Evolutionary conservation across 2,797 vertebrate species (phyloP).

Genomic region (Apogon talboti): DNA sequence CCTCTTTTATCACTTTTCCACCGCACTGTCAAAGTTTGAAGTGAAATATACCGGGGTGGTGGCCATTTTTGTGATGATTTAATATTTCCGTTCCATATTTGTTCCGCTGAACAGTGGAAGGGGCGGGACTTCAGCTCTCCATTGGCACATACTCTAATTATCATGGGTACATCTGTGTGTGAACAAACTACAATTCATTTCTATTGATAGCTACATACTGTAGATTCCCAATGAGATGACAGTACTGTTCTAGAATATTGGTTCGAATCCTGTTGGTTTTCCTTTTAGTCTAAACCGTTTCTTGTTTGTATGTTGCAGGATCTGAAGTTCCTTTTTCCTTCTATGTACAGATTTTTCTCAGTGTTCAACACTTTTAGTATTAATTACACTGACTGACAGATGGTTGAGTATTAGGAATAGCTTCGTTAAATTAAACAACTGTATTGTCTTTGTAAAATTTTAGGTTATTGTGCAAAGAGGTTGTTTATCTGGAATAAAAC

Average conservation of each 20-base stretch:
- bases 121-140: no score
- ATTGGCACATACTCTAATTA: background rate
- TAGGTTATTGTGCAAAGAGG: no score
- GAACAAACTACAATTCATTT: conserved; percentile 1
- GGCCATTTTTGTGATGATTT: no score
- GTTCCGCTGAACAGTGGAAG: no score
- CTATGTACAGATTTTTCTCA: conserved; percentile 14
- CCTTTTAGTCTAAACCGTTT: conserved; percentile 40
- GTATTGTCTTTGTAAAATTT: no score
- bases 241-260: background rate
- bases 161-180: background rate
- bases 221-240: background rate
- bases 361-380: background rate
- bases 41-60: no score
- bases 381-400: background rate
- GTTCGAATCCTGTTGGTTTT: conserved; percentile 56
- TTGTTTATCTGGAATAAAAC: no score
- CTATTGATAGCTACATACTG: background rate
- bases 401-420: no score
- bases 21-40: no score
- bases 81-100: no score
- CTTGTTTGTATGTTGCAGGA: conserved; percentile 34
- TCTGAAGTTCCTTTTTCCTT: conserved; percentile 12
- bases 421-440: no score
- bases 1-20: no score